Evolutionary conservation across 1,140 invertebrate species (phyloP).

Genomic region (Aethina tumida): DNA sequence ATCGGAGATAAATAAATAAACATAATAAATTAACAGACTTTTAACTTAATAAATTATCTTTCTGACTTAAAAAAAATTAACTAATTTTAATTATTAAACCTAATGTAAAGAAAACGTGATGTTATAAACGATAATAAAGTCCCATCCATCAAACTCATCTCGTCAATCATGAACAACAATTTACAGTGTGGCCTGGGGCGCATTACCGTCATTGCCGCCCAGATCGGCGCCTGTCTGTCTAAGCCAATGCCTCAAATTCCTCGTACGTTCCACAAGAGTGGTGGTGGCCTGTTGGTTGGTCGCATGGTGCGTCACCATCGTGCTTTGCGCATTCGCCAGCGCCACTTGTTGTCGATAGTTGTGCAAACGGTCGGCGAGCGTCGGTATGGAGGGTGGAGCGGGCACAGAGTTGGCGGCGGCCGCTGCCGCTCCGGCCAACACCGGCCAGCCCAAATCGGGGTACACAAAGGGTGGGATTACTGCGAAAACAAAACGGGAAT

Average conservation of each 20-base stretch:
- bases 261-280: constrained; percentile 52
- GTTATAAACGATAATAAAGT: too few species aligned
- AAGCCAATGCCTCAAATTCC: constrained; percentile 56
- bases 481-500: too few species aligned
- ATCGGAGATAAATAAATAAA: too few species aligned
- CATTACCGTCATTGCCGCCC: constrained; percentile 18
- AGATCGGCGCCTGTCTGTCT: constrained; percentile 37
- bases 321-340: constrained; percentile 34
- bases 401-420: constrained; percentile 20
- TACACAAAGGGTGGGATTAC: constrained; percentile 46
- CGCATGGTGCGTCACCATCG: constrained; percentile 40
- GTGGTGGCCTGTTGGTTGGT: constrained; percentile 37
- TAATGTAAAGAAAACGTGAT: too few species aligned
- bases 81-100: too few species aligned
- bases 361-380: constrained; percentile 40
- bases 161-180: too few species aligned
- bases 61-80: too few species aligned
- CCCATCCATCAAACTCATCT: too few species aligned
- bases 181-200: constrained; percentile 32
- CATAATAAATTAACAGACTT: too few species aligned
- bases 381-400: constrained; percentile 41
- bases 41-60: too few species aligned
- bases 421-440: constrained; percentile 31
- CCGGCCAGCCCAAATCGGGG: constrained; percentile 49
- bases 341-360: constrained; percentile 40